Base-by-base conservation (phyloP, 2,113 vertebrate genomes). In the Cheirogaleus medius region DNA sequence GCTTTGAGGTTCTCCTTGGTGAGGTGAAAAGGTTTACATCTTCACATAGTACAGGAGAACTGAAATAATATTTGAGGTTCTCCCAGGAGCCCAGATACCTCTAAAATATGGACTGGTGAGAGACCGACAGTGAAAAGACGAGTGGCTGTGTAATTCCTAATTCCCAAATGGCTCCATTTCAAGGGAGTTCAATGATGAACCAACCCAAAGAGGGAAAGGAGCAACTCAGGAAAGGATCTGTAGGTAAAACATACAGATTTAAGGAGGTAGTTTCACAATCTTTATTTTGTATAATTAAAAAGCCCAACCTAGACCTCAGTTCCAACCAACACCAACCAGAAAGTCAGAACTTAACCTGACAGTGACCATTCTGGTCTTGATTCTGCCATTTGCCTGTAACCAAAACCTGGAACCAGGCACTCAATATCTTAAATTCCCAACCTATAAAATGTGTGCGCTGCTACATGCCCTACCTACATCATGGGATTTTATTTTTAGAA, bases 371-470 rank as follows among this genome's bases (percentile, higher is more conserved):
- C 29, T 87, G 60, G 69, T 85, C 76, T 78, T 68, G 23, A 44
- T 90, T 91, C 77, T 97, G 73, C 85, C 56, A 18, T 32, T 73
- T 64, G 85, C 58, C 49, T 83, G n/a, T 92, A 58, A 90, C 32
- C 17, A 42, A 44, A 60, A 95, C 6, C 68, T 34, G 39, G 84
- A 74, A 81, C 20, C 49, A 84, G 0, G 92, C 64, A 32, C 37
- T 95, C 39, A 81, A 10, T 42, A n/a, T 17, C 54, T 96, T 80
- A 42, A 77, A 29, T 76, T 94, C 39, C 58, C 78, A 66, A 13
- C n/a, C 54, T 92, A 20, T 44, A 37, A 94, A 95, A 80, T 58
- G 9, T n/a, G 37, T n/a, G 3, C 32, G 13, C 47, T 63, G 74
- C 66, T 76, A 60, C 60, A 47, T 83, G 56, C 20, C 20, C 49